Percentiles rank a stretch among this genome's conserved stretches.
phyloP scores from a whole-genome alignment of 1,140 invertebrate species.

The Ditylenchus dipsaci region DNA sequence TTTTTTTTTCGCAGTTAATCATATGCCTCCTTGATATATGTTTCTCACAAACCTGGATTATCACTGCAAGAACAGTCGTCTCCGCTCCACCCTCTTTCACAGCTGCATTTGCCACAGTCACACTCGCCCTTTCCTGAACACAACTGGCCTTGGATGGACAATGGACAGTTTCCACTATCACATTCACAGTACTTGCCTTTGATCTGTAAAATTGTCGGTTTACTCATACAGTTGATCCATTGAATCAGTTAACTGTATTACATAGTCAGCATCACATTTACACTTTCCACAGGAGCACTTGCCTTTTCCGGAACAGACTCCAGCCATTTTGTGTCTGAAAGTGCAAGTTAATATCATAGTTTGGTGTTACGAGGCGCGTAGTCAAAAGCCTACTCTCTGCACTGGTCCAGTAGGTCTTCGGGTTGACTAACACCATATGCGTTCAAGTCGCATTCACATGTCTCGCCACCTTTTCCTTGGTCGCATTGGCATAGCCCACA shows the following conservation, averaged over 20 bases:
- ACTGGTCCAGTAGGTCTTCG: constrained; percentile 45
- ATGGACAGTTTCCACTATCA: constrained; percentile 47
- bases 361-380: too few relatives aligned
- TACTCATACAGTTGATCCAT: too few relatives aligned
- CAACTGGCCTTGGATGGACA: constrained; percentile 36
- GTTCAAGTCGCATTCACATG: constrained; percentile 53
- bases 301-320: constrained; percentile 30
- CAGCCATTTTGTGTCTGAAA: constrained; percentile 23
- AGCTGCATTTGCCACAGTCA: constrained; percentile 53
- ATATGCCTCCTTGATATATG: too few relatives aligned
- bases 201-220: constrained; percentile 7
- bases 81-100: constrained; percentile 30
- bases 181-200: constrained; percentile 56
- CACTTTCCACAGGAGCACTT: constrained; percentile 37
- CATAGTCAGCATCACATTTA: constrained; percentile 35
- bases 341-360: not conserved
- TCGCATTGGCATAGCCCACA: constrained; percentile 54
- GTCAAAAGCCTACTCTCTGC: constrained; percentile 48
- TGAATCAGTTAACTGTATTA: constrained; percentile 20
- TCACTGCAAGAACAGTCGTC: constrained; percentile 49
- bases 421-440: constrained; percentile 47
- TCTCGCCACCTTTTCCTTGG: constrained; percentile 42
- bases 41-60: constrained; percentile 46
- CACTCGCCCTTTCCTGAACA: constrained; percentile 51
- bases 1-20: too few relatives aligned